phyloP scores from a whole-genome alignment of 2,888 invertebrate species.

The Ramazzottius varieornatus region DNA sequence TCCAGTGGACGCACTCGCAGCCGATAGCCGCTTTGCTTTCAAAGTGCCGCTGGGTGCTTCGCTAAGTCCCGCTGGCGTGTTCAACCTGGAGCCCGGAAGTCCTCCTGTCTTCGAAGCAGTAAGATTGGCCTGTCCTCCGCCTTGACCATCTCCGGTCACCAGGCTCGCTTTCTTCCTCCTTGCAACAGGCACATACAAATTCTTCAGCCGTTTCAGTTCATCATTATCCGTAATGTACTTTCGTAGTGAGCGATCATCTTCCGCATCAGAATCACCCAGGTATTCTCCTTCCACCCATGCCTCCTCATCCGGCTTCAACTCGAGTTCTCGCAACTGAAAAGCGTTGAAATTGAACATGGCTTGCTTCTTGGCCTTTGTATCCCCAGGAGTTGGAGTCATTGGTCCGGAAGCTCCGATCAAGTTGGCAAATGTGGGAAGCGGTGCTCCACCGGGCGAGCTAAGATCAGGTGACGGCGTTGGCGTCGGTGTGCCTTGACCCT shows the following conservation, averaged over 20 bases:
- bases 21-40: too few species aligned
- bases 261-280: not conserved
- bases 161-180: too few species aligned
- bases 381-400: not conserved
- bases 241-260: not conserved
- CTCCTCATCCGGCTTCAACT: not conserved
- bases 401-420: not conserved
- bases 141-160: too few species aligned
- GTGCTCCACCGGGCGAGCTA: not conserved
- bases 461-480: not conserved
- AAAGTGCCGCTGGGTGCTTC: too few species aligned
- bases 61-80: too few species aligned
- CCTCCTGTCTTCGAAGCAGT: too few species aligned
- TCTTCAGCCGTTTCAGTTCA: too few species aligned
- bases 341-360: not conserved
- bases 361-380: not conserved
- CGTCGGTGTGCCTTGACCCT: not conserved
- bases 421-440: not conserved
- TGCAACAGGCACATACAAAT: too few species aligned
- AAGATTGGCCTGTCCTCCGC: too few species aligned
- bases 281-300: not conserved
- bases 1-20: too few species aligned
- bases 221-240: too few species aligned
- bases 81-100: too few species aligned
- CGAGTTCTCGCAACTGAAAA: not conserved